These are phyloP conservation scores for Oscheius sp. DNA, from an alignment of 1,140 invertebrate genomes.

Conservation along the genomic window DNA sequence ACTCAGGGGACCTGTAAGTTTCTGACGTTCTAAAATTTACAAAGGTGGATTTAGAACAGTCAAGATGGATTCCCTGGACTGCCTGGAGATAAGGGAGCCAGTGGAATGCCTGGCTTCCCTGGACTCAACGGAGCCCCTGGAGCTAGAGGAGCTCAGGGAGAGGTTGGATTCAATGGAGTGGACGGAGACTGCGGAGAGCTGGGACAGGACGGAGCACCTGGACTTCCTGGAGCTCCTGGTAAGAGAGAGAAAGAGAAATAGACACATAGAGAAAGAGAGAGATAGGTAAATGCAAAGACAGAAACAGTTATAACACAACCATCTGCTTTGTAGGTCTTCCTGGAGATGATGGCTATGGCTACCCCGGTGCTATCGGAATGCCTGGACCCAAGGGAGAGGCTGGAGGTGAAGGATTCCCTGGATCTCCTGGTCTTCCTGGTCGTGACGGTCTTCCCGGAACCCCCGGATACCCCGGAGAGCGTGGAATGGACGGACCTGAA, in stretches of 20 bases:
- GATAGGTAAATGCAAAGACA: not conserved
- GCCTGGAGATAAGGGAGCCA: constrained; percentile 35
- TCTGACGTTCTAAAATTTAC: not conserved
- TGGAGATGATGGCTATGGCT: constrained; percentile 33
- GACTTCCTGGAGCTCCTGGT: constrained; percentile 37
- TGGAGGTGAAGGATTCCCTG: constrained; percentile 37
- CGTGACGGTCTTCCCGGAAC: constrained; percentile 40
- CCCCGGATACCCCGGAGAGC: constrained; percentile 37
- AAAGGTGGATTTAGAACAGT: constrained; percentile 5
- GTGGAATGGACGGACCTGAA: constrained; percentile 31
- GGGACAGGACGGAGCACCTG: constrained; percentile 32
- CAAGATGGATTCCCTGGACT: constrained; percentile 32
- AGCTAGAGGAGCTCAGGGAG: constrained; percentile 34
- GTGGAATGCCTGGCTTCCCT: constrained; percentile 44
- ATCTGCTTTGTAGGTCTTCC: constrained; percentile 11
- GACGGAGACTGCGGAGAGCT: constrained; percentile 38
- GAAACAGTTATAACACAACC: not conserved
- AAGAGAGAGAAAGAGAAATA: constrained; percentile 24
- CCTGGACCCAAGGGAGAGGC: constrained; percentile 43
- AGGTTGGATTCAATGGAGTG: constrained; percentile 36
- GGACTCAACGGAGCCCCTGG: constrained; percentile 45
- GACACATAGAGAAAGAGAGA: no score
- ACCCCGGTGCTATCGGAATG: constrained; percentile 33
- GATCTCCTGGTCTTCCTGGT: constrained; percentile 34
- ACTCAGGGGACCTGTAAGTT: constrained; percentile 20